These are phyloP conservation scores for Pilophorus perplexus DNA, from an alignment of 2,888 invertebrate species.

Conservation along the genomic window DNA sequence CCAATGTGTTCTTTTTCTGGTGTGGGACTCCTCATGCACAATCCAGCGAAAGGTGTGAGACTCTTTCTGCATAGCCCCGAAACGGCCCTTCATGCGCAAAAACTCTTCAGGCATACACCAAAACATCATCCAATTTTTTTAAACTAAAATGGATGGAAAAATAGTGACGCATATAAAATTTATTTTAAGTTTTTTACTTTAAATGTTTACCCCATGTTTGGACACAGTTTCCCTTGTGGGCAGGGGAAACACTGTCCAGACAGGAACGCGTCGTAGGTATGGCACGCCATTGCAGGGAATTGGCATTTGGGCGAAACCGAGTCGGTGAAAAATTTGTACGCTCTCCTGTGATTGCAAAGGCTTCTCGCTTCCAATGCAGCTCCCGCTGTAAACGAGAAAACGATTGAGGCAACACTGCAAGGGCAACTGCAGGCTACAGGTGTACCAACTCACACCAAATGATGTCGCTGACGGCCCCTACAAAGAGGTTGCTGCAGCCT, in stretches of 20 bases:
- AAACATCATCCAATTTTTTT: too few relatives aligned
- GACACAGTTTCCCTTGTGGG: slow-evolving; percentile 61
- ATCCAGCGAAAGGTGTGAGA: too few relatives aligned
- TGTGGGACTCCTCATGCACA: too few relatives aligned
- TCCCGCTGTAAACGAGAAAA: slow-evolving; percentile 56
- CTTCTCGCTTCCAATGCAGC: slow-evolving; percentile 81
- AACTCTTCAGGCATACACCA: too few relatives aligned
- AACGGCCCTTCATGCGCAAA: too few relatives aligned
- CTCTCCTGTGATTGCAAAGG: slow-evolving; percentile 87
- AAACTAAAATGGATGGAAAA: too few relatives aligned
- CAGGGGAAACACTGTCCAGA: slow-evolving; percentile 76
- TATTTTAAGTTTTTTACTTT: too few relatives aligned
- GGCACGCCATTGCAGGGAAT: slow-evolving; percentile 88
- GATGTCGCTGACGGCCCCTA: slow-evolving; percentile 86
- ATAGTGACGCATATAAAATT: too few relatives aligned
- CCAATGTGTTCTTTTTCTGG: too few relatives aligned
- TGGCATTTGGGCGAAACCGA: slow-evolving; percentile 87
- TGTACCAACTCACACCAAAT: slow-evolving; percentile 70
- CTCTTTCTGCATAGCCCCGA: too few relatives aligned
- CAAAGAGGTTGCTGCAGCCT: slow-evolving; percentile 87
- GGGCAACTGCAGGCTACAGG: too few relatives aligned
- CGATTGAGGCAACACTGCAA: too few relatives aligned
- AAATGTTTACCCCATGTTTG: slow-evolving; percentile 71
- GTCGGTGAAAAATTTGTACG: slow-evolving; percentile 92
- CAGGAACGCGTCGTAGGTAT: slow-evolving; percentile 78